Evolutionary conservation across 2,888 invertebrate genomes (phyloP).

Genomic region (Osmoderma eremita): DNA sequence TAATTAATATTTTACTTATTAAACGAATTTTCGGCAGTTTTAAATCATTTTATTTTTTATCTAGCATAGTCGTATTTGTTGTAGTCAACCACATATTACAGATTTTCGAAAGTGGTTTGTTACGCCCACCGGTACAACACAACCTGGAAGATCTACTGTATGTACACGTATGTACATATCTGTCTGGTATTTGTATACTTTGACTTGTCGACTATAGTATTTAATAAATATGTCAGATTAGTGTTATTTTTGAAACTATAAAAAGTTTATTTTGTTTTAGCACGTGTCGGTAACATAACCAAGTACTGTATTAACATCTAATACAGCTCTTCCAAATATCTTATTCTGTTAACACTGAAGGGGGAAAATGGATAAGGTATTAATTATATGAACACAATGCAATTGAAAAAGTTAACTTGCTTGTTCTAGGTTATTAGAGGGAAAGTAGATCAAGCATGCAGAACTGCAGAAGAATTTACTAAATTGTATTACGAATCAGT

Average conservation of each 20-base stretch:
- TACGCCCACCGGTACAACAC: slow-evolving; percentile 29
- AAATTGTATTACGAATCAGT: slow-evolving; percentile 89
- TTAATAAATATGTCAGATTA: neutral
- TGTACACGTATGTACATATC: neutral
- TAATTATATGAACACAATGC: neutral
- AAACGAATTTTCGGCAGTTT: slow-evolving; percentile 12
- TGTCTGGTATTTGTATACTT: neutral
- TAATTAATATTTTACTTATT: slow-evolving; percentile 37
- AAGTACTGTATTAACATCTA: too few relatives aligned
- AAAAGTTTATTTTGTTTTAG: neutral
- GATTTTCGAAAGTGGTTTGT: neutral
- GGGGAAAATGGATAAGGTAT: slow-evolving; percentile 20
- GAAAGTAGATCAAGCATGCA: slow-evolving; percentile 82
- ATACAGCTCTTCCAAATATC: too few relatives aligned
- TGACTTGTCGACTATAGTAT: too few relatives aligned
- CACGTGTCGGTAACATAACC: too few relatives aligned
- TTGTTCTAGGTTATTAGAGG: slow-evolving; percentile 68
- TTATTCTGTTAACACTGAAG: neutral
- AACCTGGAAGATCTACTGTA: too few relatives aligned
- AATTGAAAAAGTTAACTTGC: neutral
- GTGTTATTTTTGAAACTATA: neutral
- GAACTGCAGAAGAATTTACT: slow-evolving; percentile 89
- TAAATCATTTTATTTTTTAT: neutral
- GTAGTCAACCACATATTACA: neutral
- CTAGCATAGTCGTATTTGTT: neutral